Percentiles rank a stretch among this genome's conserved stretches.
These are phyloP conservation scores for Phalloptychus januarius DNA, from an alignment of 2,797 vertebrate species.

Conservation along the genomic window DNA sequence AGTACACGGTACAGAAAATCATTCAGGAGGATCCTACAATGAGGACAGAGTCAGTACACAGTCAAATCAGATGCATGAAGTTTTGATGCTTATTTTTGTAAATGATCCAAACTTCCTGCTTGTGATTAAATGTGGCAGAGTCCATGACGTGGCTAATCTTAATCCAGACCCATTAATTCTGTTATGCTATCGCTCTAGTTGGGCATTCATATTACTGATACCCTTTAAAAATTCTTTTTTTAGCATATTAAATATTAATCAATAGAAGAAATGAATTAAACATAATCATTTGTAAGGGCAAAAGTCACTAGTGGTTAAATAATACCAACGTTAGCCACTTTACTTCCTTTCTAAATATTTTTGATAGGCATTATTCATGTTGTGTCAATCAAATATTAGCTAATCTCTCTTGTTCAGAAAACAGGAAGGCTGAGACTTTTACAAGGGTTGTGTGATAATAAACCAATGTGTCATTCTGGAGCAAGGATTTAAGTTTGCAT, in stretches of 20 bases:
- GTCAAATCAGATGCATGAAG: slow-evolving; percentile 7
- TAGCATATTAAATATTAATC: not conserved
- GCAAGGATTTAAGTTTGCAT: not conserved
- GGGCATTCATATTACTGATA: not conserved
- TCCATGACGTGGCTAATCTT: not conserved
- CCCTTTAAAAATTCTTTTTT: not conserved
- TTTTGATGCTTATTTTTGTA: not conserved
- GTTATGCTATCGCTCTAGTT: not conserved
- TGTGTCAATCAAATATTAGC: not conserved
- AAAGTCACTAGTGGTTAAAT: not conserved
- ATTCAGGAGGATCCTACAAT: not conserved
- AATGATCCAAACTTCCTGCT: not conserved
- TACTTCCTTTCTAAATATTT: not conserved
- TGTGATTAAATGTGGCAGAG: not conserved
- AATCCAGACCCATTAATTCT: not conserved
- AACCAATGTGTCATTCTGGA: not conserved
- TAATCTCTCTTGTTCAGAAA: slow-evolving; percentile 27
- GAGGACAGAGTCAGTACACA: slow-evolving; percentile 16
- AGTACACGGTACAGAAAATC: not conserved
- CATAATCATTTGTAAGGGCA: not conserved
- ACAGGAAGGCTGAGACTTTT: slow-evolving; percentile 8
- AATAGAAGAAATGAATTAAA: not conserved
- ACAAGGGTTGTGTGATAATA: not conserved
- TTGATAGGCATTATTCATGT: not conserved
- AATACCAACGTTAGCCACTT: not conserved